Evolutionary conservation across 2,888 invertebrate species (phyloP).

Genomic region (Octodonta nipae): DNA sequence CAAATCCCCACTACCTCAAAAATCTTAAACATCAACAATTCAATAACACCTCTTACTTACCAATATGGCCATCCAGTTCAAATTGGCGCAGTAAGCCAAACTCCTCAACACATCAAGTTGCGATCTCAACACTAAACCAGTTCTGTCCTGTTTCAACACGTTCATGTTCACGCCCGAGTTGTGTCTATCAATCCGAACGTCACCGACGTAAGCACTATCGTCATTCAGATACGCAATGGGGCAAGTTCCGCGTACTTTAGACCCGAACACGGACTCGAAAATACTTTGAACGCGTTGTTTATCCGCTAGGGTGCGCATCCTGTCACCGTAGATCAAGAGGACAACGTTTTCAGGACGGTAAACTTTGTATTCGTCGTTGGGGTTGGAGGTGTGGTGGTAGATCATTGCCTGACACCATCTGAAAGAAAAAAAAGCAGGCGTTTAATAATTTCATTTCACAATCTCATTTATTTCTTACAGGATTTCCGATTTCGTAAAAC

Average conservation of each 20-base stretch:
- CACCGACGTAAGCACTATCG: constrained; percentile 49
- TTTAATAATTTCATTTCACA: too few species aligned
- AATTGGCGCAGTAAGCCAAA: constrained; percentile 71
- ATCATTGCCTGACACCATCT: constrained; percentile 78
- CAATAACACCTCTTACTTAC: constrained; percentile 45
- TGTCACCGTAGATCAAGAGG: constrained; percentile 69
- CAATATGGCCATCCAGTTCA: constrained; percentile 86
- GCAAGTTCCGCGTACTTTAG: constrained; percentile 40
- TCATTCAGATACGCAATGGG: constrained; percentile 48
- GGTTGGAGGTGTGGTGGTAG: constrained; percentile 28
- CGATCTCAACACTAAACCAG: constrained; percentile 38
- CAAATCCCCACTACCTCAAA: too few species aligned
- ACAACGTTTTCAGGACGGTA: constrained; percentile 42
- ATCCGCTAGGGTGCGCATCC: constrained; percentile 72
- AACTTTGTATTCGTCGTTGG: too few species aligned
- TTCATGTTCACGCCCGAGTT: constrained; percentile 21
- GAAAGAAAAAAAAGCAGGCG: not conserved
- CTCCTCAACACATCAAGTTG: constrained; percentile 62
- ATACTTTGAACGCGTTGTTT: constrained; percentile 50
- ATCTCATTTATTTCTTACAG: too few species aligned
- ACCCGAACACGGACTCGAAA: constrained; percentile 38
- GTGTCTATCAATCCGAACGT: constrained; percentile 39
- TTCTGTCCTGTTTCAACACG: constrained; percentile 26
- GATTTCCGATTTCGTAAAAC: too few species aligned
- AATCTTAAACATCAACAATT: too few species aligned